Evolutionary conservation across 2,888 invertebrate species (phyloP).

Genomic region (Maniola hyperantus): DNA sequence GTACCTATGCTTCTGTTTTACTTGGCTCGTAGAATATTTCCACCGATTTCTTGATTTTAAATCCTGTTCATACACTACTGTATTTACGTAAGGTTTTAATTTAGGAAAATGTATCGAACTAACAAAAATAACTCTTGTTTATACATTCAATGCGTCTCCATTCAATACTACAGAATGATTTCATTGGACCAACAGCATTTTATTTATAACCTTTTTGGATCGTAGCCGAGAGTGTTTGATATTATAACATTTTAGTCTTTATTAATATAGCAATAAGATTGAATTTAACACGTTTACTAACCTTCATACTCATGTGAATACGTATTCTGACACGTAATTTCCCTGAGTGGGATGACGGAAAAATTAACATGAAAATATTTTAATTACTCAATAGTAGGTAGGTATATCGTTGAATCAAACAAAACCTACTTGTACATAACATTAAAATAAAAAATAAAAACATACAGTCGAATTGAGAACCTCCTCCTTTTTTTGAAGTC

Average conservation of each 20-base stretch:
- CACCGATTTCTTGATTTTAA: neutral
- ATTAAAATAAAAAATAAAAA: no score
- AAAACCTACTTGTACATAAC: no score
- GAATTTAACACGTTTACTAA: neutral
- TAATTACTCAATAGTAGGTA: no score
- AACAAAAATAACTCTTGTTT: neutral
- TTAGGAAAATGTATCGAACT: neutral
- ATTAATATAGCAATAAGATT: neutral
- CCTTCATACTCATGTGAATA: neutral
- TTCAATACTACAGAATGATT: neutral
- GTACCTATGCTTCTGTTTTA: neutral
- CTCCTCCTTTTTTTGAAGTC: no score
- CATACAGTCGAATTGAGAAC: no score
- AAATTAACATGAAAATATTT: neutral
- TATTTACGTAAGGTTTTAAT: neutral
- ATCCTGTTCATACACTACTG: neutral
- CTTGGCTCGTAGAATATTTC: neutral
- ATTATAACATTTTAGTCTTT: neutral
- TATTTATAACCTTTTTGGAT: constrained; percentile 21
- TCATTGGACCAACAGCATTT: neutral
- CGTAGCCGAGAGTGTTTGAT: neutral
- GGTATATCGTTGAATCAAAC: no score
- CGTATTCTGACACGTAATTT: neutral
- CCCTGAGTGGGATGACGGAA: constrained; percentile 3
- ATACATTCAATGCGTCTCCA: neutral